phyloP scores from a whole-genome alignment of 2,888 invertebrate species.

The Scaptomyza caliginosa region DNA sequence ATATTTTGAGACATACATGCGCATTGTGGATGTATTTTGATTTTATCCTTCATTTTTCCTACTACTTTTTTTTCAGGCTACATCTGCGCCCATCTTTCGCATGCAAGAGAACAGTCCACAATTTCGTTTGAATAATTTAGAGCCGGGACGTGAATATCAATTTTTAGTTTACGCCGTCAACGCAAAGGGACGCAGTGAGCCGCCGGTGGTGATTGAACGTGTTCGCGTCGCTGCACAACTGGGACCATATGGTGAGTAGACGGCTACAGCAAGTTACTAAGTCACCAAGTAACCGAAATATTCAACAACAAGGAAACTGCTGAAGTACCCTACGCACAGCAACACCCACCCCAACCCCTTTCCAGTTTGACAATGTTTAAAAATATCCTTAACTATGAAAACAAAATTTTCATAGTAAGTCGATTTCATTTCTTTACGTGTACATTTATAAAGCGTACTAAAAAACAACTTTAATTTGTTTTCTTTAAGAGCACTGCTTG shows the following conservation, averaged over 20 bases:
- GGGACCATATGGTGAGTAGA: constrained; percentile 84
- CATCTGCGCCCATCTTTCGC: constrained; percentile 87
- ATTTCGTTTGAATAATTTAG: constrained; percentile 89
- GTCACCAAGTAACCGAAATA: background rate
- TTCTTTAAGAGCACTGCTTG: background rate
- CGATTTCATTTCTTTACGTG: too few species aligned
- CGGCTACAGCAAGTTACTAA: constrained; percentile 4
- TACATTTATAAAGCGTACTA: too few species aligned
- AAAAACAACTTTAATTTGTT: background rate
- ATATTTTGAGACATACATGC: constrained; percentile 11
- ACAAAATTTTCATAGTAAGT: too few species aligned
- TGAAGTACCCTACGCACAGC: background rate
- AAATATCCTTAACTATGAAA: background rate
- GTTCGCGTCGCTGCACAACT: constrained; percentile 84
- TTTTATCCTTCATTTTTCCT: constrained; percentile 10
- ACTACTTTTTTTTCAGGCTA: constrained; percentile 82
- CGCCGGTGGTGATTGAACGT: constrained; percentile 88
- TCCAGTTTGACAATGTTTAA: background rate
- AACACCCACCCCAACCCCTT: background rate
- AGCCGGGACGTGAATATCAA: constrained; percentile 91
- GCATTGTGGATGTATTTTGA: background rate
- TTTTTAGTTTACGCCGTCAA: constrained; percentile 93
- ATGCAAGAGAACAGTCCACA: constrained; percentile 88
- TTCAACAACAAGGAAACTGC: background rate
- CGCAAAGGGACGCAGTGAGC: constrained; percentile 90